Conservation (phyloP, 2,888 invertebrate genomes). For the Resseliella maxima region DNA sequence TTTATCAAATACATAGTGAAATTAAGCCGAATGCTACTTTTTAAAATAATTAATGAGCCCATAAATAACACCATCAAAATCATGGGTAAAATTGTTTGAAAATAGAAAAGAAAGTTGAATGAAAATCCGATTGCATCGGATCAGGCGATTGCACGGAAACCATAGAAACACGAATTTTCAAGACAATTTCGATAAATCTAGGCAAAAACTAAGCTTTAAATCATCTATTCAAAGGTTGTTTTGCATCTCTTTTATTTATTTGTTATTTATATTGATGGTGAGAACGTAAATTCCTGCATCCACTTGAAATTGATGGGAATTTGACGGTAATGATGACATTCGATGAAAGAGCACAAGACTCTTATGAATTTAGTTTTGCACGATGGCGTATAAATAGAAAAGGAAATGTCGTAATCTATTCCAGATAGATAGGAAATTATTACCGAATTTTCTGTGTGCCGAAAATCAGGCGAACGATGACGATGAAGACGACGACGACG, state of each 20-base stretch:
- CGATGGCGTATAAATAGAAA: not conserved
- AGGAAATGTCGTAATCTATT: not conserved
- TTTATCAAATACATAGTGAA: not conserved
- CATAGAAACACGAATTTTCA: not conserved
- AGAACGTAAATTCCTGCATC: not conserved
- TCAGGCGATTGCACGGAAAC: not conserved
- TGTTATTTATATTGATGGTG: not conserved
- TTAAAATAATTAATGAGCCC: not conserved
- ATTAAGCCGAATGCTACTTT: not conserved
- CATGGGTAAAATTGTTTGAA: not conserved
- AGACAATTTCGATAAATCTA: constrained; percentile 12
- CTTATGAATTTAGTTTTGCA: not conserved
- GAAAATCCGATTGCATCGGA: not conserved
- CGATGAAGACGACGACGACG: not conserved
- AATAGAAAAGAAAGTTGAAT: not conserved
- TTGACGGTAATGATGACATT: constrained; percentile 43
- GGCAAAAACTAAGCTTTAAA: not conserved
- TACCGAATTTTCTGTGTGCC: not conserved
- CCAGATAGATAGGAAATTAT: not conserved
- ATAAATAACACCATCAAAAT: not conserved
- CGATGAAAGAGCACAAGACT: no score
- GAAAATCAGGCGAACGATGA: not conserved
- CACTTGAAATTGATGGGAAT: not conserved
- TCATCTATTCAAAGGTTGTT: constrained; percentile 6
- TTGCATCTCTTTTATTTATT: constrained; percentile 6